phyloP scores from a whole-genome alignment of 2,113 vertebrate genomes.

The Rhinopomastus cyanomelas region DNA sequence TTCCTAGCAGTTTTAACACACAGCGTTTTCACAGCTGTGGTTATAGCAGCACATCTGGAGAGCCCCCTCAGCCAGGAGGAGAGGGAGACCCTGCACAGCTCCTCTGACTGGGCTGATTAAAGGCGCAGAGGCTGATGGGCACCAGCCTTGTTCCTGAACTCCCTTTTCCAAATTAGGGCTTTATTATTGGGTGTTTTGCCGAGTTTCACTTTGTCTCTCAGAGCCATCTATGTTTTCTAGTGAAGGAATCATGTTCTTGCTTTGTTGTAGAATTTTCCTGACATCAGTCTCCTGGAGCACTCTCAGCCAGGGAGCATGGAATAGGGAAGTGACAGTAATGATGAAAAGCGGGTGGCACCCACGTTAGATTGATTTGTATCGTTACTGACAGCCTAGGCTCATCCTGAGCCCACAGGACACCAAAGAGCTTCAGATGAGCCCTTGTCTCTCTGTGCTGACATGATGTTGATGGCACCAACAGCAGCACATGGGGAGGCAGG shows the following conservation, averaged over 20 bases:
- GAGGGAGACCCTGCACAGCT: not conserved
- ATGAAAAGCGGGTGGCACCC: not conserved
- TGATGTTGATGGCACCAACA: accelerated
- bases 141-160: not conserved
- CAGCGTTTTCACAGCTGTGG: too few relatives aligned
- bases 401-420: not conserved
- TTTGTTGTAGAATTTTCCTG: not conserved
- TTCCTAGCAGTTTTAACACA: too few relatives aligned
- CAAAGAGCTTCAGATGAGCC: accelerated
- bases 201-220: not conserved
- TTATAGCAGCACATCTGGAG: too few relatives aligned
- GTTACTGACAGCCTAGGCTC: not conserved
- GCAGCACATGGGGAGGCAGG: not conserved
- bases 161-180: not conserved
- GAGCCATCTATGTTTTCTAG: not conserved
- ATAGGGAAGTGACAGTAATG: not conserved
- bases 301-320: not conserved
- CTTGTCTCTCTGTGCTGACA: accelerated
- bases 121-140: too few relatives aligned
- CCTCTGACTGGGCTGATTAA: accelerated
- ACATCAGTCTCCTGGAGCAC: not conserved
- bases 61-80: not conserved
- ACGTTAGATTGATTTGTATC: accelerated
- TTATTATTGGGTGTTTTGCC: not conserved
- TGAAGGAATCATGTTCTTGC: not conserved